These are phyloP conservation scores for Xylophagus ater DNA, from an alignment of 2,888 invertebrate species.

Conservation along the genomic window DNA sequence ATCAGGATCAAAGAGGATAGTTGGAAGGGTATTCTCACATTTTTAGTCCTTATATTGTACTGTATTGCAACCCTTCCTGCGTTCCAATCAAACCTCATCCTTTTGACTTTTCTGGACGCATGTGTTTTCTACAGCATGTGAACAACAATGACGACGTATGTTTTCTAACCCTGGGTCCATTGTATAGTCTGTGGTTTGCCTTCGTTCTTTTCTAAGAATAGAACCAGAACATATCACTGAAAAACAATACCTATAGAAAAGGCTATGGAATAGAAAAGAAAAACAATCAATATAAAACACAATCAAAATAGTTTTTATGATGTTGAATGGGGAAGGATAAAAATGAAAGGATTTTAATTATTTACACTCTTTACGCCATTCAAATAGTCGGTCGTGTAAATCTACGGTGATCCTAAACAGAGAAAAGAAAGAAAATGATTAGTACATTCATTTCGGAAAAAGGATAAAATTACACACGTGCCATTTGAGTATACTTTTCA, in stretches of 20 bases:
- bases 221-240: too few relatives aligned
- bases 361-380: constrained; percentile 10
- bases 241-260: constrained; percentile 4
- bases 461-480: constrained; percentile 16
- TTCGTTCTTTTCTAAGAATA: too few relatives aligned
- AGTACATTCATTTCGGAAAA: constrained; percentile 11
- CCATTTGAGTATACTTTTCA: constrained; percentile 7
- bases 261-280: constrained; percentile 2
- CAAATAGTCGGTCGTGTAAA: constrained; percentile 3
- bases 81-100: constrained; percentile 8
- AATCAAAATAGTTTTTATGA: neutral
- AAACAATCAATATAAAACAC: constrained; percentile 1
- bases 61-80: constrained; percentile 10
- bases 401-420: too few relatives aligned
- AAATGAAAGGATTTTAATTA: constrained; percentile 13
- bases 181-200: constrained; percentile 11
- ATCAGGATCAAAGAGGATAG: constrained; percentile 2
- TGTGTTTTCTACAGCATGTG: constrained; percentile 6
- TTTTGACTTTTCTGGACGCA: constrained; percentile 1
- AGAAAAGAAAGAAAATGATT: constrained; percentile 2
- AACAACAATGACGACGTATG: constrained; percentile 6
- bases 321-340: constrained; percentile 5
- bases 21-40: constrained; percentile 7
- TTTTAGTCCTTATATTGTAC: constrained; percentile 10
- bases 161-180: constrained; percentile 9